Conservation (phyloP, 2,888 invertebrate species). For the Gisinianus flammeolus region DNA sequence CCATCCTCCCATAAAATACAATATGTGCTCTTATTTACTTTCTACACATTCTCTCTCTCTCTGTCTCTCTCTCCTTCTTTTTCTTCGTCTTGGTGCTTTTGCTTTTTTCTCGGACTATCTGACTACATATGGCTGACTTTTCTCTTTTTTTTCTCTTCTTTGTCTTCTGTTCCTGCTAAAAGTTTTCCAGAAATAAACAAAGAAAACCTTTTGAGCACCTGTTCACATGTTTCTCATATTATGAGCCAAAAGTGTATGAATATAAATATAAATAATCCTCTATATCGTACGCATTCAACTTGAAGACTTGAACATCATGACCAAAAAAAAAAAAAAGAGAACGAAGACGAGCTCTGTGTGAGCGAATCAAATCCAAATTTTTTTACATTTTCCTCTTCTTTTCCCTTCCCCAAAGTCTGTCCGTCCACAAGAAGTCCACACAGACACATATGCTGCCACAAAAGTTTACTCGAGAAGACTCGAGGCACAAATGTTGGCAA, state of each 20-base stretch:
- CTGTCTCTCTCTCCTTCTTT: not conserved
- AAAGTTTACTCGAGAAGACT: not conserved
- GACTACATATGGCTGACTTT: no score
- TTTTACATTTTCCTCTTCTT: not conserved
- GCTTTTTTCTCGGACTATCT: no score
- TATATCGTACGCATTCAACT: no score
- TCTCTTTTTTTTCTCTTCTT: not conserved
- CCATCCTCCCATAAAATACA: slow-evolving; percentile 15
- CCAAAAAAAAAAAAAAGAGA: not conserved
- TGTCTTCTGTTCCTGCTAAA: slow-evolving; percentile 10
- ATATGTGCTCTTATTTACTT: slow-evolving; percentile 23
- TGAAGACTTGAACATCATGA: not conserved
- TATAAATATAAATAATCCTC: slow-evolving; percentile 13
- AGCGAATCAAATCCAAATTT: not conserved
- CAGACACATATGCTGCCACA: not conserved
- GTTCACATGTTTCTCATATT: slow-evolving; percentile 28
- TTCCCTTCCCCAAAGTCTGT: not conserved
- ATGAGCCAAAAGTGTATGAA: slow-evolving; percentile 20
- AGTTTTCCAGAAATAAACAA: slow-evolving; percentile 30
- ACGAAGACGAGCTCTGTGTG: not conserved
- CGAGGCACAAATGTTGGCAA: not conserved
- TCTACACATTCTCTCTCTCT: not conserved
- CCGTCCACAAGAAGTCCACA: no score
- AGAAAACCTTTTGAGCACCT: slow-evolving; percentile 26
- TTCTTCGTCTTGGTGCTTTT: not conserved